Evolutionary conservation across 2,888 invertebrate genomes (phyloP), one percentile per base, ranked within the genome.

Genomic region (Hydroisotoma schaefferi): DNA sequence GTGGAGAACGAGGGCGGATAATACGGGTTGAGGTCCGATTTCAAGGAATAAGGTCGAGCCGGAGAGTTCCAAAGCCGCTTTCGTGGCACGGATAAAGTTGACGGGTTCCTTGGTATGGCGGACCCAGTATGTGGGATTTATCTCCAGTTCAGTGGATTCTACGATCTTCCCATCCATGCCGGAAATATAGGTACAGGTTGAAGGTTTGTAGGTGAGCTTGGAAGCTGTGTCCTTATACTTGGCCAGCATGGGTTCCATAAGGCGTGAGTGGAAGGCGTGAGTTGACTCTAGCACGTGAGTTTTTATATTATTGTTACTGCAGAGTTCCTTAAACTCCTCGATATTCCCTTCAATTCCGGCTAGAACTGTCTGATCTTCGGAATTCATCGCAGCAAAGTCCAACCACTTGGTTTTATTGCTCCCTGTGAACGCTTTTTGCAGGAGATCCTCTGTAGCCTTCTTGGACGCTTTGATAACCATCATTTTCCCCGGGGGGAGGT

Each of bases 381-480:
- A 67, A 40, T 69, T 69, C 15, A 61, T 23, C 46, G 65, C 66
- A 0, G 69, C 69, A 28, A 57, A 52, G 43, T 69, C 69, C 20
- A 65, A n/a, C 58, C 58, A 58, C 20, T 23, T 25, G 2, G 20
- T 8, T 6, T n/a, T 26, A 0, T 28, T 20, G 5, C 23, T 40
- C 40, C 40, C 40, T 5, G 5, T 15, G 40, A 40, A 40, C 5
- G 40, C 40, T 20, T 10, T 5, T 20, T 40, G 15, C 6, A 46
- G 4, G 3, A 46, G 15, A 46, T 4, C 4, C 6, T 23, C 22
- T 8, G 20, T 25, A 15, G 3, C 15, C 4, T 46, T 20, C 23
- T 46, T 25, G 20, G 4, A 8, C 3, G 12, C 46, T 46, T 46
- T 46, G 2, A 46, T 5, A 46, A 46, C 46, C 5, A 46, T 8